Evolutionary conservation across 2,888 invertebrate species (phyloP).

Genomic region (Cepaea hortensis): DNA sequence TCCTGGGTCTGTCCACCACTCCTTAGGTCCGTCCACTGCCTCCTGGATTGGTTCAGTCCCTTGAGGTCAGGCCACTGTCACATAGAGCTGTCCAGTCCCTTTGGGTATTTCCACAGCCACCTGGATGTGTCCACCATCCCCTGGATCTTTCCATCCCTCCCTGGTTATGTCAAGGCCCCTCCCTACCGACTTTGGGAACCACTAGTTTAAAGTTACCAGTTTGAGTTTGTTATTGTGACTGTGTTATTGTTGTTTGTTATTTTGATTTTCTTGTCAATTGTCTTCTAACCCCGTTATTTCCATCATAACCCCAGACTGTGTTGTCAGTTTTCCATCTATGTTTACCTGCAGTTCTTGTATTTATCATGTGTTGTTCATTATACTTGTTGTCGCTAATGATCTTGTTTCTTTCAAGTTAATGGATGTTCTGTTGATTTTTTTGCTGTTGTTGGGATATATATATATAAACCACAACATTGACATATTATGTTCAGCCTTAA

Average conservation of each 20-base stretch:
- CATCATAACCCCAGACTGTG: neutral
- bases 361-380: slow-evolving; percentile 14
- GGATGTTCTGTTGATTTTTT: slow-evolving; percentile 5
- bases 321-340: neutral
- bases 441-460: neutral
- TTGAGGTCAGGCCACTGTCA: too few relatives aligned
- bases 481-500: slow-evolving; percentile 30
- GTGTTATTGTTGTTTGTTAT: neutral
- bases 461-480: neutral
- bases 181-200: neutral
- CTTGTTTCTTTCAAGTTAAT: slow-evolving; percentile 12
- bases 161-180: neutral
- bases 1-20: too few relatives aligned
- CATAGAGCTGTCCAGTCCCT: too few relatives aligned
- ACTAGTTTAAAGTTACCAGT: neutral
- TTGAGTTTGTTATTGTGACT: neutral
- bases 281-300: neutral
- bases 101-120: too few relatives aligned
- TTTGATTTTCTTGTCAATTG: neutral
- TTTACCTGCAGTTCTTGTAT: neutral
- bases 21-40: too few relatives aligned
- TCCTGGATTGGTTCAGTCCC: too few relatives aligned
- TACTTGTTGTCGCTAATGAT: slow-evolving; percentile 12
- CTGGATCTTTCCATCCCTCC: neutral
- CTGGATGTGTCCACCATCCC: too few relatives aligned